phyloP scores from a whole-genome alignment of 2,113 vertebrate genomes.

The Bufo bufo region DNA sequence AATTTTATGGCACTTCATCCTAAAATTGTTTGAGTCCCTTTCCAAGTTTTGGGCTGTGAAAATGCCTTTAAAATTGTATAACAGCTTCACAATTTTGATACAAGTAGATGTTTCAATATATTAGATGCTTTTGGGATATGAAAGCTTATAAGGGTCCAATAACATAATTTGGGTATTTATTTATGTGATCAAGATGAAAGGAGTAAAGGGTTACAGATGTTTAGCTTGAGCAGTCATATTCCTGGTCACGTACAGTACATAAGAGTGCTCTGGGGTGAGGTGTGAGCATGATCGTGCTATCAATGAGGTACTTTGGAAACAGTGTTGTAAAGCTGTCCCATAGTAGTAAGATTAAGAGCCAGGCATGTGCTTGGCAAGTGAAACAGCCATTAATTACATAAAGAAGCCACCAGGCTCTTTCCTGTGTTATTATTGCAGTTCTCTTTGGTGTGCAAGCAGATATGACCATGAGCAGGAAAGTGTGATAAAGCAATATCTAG shows the following conservation, averaged over 20 bases:
- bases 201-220: slow-evolving; percentile 4
- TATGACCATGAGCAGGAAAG: background rate
- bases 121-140: background rate
- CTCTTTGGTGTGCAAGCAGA: background rate
- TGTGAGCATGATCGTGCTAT: slow-evolving; percentile 8
- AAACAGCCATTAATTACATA: slow-evolving; percentile 9
- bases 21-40: background rate
- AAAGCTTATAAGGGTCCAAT: background rate
- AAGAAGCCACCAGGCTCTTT: background rate
- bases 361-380: slow-evolving; percentile 35
- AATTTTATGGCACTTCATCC: background rate
- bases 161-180: background rate
- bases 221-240: slow-evolving; percentile 2
- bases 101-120: background rate
- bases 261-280: background rate
- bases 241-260: background rate
- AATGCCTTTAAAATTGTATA: background rate
- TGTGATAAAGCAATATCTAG: background rate
- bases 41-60: background rate
- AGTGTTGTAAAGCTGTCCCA: slow-evolving; percentile 26
- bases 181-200: background rate
- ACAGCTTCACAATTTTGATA: background rate
- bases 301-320: slow-evolving; percentile 20
- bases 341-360: slow-evolving; percentile 33
- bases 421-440: slow-evolving; percentile 1